Conservation (phyloP, 53 echinoderm and acorn worm species). For the Luidia sarsii region DNA sequence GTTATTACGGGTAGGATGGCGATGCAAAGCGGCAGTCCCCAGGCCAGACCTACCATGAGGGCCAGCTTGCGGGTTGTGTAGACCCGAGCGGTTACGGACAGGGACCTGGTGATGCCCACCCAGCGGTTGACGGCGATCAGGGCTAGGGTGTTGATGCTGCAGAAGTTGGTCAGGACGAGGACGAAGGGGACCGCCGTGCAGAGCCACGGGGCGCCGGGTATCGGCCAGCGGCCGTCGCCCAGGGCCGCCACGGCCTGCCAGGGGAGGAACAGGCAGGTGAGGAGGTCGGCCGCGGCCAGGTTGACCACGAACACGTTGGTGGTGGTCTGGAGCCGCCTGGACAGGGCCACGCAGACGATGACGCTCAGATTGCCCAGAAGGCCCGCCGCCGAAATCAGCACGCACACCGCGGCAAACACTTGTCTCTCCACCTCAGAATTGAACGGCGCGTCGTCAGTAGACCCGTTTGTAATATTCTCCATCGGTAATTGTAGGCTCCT, state of each 20-base stretch:
- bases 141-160: constrained; percentile 81
- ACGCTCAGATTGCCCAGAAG: constrained; percentile 24
- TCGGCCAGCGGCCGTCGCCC: constrained; percentile 7
- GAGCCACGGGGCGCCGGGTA: constrained; percentile 62
- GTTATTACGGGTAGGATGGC: constrained; percentile 25
- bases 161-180: constrained; percentile 59
- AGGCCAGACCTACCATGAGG: constrained; percentile 53
- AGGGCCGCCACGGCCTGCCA: constrained; percentile 44
- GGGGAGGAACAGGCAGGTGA: constrained; percentile 29
- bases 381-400: constrained; percentile 8
- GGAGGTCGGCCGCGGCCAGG: constrained; percentile 38
- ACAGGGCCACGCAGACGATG: constrained; percentile 35
- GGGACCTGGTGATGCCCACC: constrained; percentile 66
- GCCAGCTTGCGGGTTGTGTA: constrained; percentile 59
- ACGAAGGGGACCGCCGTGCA: constrained; percentile 66
- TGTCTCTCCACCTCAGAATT: constrained; percentile 32
- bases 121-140: constrained; percentile 76
- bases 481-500: too few species aligned
- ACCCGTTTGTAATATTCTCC: too few species aligned
- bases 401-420: background rate
- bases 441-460: too few species aligned
- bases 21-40: constrained; percentile 27
- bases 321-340: constrained; percentile 33
- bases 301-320: constrained; percentile 62
- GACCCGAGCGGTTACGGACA: constrained; percentile 55